Evolutionary conservation across 2,113 vertebrate species (phyloP), one percentile per base, ranked within the genome.

Genomic region (Malurus cyaneus): DNA sequence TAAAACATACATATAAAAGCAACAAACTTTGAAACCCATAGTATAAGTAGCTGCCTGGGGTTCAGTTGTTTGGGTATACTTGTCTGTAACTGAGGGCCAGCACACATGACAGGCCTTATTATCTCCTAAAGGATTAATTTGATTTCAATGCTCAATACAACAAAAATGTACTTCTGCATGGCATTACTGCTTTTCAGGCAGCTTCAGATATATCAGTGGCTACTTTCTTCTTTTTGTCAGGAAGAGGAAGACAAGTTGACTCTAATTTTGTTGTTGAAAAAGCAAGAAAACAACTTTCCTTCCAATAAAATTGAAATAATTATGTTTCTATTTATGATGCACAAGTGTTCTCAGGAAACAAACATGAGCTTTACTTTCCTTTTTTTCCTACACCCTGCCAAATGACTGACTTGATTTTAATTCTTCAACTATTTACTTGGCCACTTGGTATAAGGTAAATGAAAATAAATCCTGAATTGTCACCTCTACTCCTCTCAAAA

Each of bases 241-340:
- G 17, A 76, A 46, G 3, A 1, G 8, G 16, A 86, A 89, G n/a
- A 77, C 20, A 64, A 78, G 13, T 17, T 39, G 62, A 52, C 13
- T 82, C 34, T 82, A 5, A 2, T 66, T 80, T 86, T 62, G 15
- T n/a, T 86, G 50, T 39, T 56, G 19, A 79, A 86, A 80, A 26
- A 42, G 20, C 20, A 86, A 44, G 28, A n/a, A 78, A 49, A 78
- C 4, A 42, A 47, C 32, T 20, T 50, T 83, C 62, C 50, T 78
- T 83, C 52, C 28, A 62, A 44, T 19, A 6, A 82, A 64, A 52
- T 42, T 6, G 80, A 61, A 96, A 66, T 72, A 72, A 74, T 70
- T 39, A 70, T 14, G 16, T n/a, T 14, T 0, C 53, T 57, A 60
- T 23, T 19, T 32, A 26, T 26, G 15, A 71, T 0, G 3, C 32